Evolutionary conservation across 2,113 vertebrate genomes (phyloP), one percentile per base, ranked within the genome.

Genomic region (Siniperca chuatsi): DNA sequence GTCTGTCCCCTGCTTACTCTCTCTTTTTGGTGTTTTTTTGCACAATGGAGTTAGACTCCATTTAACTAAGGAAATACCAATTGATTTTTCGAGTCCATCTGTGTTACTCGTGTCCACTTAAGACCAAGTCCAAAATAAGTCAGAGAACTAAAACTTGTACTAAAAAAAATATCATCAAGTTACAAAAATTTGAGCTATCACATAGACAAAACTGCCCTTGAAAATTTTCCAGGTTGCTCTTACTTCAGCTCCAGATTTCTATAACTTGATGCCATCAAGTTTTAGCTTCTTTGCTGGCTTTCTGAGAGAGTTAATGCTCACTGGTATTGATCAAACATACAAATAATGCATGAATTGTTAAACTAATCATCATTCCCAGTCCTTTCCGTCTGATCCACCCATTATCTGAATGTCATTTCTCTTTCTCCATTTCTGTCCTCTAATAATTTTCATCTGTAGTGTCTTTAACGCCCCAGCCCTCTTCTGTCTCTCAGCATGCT

Each of bases 41-140:
- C 91, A 94, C 88, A 93, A 50, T 84, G 85, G 88, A 85, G 83
- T 87, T 60, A 10, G 62, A 87, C 90, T 93, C 82, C 86, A 83
- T 85, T 80, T 71, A 84, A 86, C 71, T 57, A 29, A 79, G 40
- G 79, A 76, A 52, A 78, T 48, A 78, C 60, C n/a, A n/a, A 21
- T 65, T 78, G 2, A 65, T 64, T 81, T 8, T 66, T 55, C 33
- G 0, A 40, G 50, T 68, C 46, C 78, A 72, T 62, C 64, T 67
- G 60, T 70, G 58, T 73, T 61, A 76, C 58, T 65, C 44, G 3
- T 57, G 44, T 57, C 66, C 55, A 78, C 48, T 29, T 35, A 23
- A 44, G 50, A 61, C 60, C 35, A 3, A 61, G 64, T 35, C 68
- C 42, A 83, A 72, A 71, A 81, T 12, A 78, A 87, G 83, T 42